Base-by-base conservation (phyloP, 2,113 vertebrate species). In the Periophthalmodon schlosseri region DNA sequence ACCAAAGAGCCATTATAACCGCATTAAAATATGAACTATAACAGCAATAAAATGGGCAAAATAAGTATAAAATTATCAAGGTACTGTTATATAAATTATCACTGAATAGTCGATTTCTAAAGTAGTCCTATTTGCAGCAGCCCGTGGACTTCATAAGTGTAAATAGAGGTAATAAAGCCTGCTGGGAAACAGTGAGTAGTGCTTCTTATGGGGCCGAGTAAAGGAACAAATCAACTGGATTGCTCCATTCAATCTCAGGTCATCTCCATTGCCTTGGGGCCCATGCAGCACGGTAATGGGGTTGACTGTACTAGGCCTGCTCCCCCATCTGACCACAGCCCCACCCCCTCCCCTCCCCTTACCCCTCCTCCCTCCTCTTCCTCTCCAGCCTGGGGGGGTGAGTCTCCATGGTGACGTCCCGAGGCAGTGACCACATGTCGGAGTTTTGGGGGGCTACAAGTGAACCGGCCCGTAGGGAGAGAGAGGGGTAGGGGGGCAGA, bases 391-490 rank as follows among this genome's bases (percentile, higher is more conserved):
- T 58, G 79, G 84, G 88, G 83, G 87, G 80, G 84, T 58, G 70
- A 70, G 86, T 90, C 69, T 5, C 90, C 88, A 92, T 91, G 87
- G 91, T 76, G 88, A 94, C 85, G 70, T 90, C 91, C 92, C 56
- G 78, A 90, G 89, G 92, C 92, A 87, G 63, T 90, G 87, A 90
- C 89, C 92, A 91, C 92, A 93, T 92, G 91, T 91, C 88, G 74
- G 74, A 88, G 87, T 87, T 60, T 60, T 83, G 82, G 84, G 80
- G 80, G 89, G 84, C 80, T 85, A 77, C 74, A 81, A 88, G 79
- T 79, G 81, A 79, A 88, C 70, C 50, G 68, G 77, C 70, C 75
- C 64, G 7, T 52, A 70, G 50, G 66, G 46, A 69, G 46, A 52
- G 69, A 46, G 74, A 33, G 56, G 54, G 68, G 60, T 67, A 60